phyloP scores from a whole-genome alignment of 2,888 invertebrate species.

The Steinernema hermaphroditum region DNA sequence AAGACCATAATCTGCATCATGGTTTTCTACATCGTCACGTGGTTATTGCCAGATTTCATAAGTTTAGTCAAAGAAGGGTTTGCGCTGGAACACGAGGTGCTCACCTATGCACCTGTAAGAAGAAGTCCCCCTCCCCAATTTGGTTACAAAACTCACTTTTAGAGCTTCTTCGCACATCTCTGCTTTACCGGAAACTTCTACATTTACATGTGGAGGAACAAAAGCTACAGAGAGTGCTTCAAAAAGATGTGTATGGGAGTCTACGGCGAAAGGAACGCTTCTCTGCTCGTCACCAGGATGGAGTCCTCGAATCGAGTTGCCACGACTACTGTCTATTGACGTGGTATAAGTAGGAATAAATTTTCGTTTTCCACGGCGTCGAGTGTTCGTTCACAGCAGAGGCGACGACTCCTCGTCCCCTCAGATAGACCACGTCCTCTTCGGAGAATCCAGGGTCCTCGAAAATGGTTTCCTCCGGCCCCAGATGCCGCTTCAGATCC shows the following conservation, averaged over 20 bases:
- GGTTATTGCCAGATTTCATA: slow-evolving; percentile 2
- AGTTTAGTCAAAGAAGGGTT: neutral
- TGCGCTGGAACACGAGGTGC: neutral
- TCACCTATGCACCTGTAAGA: slow-evolving; percentile 6
- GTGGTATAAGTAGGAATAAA: too few relatives aligned
- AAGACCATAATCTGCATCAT: slow-evolving; percentile 14
- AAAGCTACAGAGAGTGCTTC: slow-evolving; percentile 1
- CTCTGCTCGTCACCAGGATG: too few relatives aligned
- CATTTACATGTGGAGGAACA: slow-evolving; percentile 19
- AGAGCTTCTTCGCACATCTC: slow-evolving; percentile 23
- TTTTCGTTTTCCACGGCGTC: too few relatives aligned
- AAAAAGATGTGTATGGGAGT: slow-evolving; percentile 16
- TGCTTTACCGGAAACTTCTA: slow-evolving; percentile 25
- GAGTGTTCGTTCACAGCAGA: too few relatives aligned
- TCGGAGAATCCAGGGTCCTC: too few relatives aligned
- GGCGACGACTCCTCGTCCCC: too few relatives aligned
- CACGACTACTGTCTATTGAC: too few relatives aligned
- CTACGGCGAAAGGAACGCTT: too few relatives aligned
- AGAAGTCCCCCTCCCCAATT: neutral
- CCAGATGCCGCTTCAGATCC: too few relatives aligned
- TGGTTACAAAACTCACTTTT: neutral
- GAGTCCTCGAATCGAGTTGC: too few relatives aligned
- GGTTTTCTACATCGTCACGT: neutral
- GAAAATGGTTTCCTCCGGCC: too few relatives aligned
- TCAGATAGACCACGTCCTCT: too few relatives aligned